Evolutionary conservation across 53 echinoderm and acorn worm species (phyloP), one percentile per base, ranked within the genome.

Genomic region (Astropecten irregularis): DNA sequence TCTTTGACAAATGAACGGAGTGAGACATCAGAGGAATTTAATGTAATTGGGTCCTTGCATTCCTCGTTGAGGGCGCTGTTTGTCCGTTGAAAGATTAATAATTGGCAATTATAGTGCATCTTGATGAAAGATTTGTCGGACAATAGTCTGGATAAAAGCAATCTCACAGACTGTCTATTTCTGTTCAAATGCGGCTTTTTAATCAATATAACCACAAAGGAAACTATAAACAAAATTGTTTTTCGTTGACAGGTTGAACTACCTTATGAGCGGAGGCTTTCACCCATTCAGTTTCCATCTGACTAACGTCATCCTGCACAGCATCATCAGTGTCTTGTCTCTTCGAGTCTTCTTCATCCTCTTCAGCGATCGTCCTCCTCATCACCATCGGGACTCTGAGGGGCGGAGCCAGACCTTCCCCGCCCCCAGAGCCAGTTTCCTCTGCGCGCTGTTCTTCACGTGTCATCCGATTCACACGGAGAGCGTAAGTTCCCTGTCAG

Each of bases 381-480:
- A 15, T 49, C 36, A 16, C 35, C 68, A 58, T 54, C 18, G 3
- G 23, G 49, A 70, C 27, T 32, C 9, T 0, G 42, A 62, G 63
- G 15, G 3, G 49, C 16, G 36, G 10, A 56, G 31, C 40, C 7
- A 40, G 32, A 31, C 46, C 0, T 62, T 61, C 61, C 71, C 68
- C 3, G 66, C 84, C n/a, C 91, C 91, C 3, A 73, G 86, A 84
- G 91, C 97, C 28, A 92, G 92, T 39, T 39, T 93, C 9, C 67
- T 97, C 76, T 90, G 89, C 86, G 87, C 92, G 68, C 29, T 97
- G 30, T 61, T 97, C 10, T 97, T 97, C 81, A 86, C 97, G 42
- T 84, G 87, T 21, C 97, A 97, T 86, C 97, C 97, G 0, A 83
- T 97, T 48, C 97, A 97, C 33, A 88, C 97, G 63, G 97, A 97